Evolutionary conservation across 2,113 vertebrate genomes (phyloP).

Genomic region (Datnioides undecimradiatus): DNA sequence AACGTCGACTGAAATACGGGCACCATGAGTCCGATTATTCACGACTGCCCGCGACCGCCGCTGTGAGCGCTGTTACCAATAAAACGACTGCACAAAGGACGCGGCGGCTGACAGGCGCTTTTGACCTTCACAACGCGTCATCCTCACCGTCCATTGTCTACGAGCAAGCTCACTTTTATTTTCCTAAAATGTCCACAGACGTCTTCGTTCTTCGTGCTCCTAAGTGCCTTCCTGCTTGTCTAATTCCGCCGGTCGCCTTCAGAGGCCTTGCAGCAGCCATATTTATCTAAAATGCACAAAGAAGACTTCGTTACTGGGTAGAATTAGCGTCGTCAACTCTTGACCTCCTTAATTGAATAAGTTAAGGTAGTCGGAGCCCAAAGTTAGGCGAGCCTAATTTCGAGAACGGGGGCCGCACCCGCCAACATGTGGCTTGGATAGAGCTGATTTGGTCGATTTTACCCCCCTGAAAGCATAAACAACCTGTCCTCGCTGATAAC

Average conservation of each 20-base stretch:
- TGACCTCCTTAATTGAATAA: conserved; percentile 70
- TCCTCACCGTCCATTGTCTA: not conserved
- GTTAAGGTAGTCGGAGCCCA: conserved; percentile 50
- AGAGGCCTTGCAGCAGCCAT: conserved; percentile 45
- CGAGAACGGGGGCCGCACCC: conserved; percentile 19
- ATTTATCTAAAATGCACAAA: conserved; percentile 58
- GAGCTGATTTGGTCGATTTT: conserved; percentile 26
- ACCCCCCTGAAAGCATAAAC: conserved; percentile 60
- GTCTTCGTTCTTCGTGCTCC: not conserved
- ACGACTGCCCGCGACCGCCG: not conserved
- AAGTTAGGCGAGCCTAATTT: conserved; percentile 52
- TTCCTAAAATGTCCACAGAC: not conserved
- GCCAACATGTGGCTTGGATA: conserved; percentile 66
- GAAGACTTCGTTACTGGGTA: conserved; percentile 56
- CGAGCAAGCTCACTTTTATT: not conserved
- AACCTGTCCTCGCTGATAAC: conserved; percentile 25
- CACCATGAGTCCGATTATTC: not conserved
- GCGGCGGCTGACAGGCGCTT: too few relatives aligned
- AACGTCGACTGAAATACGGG: not conserved
- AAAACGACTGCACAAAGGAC: not conserved
- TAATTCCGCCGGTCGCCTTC: conserved; percentile 56
- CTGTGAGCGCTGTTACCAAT: not conserved
- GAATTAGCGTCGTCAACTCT: conserved; percentile 65
- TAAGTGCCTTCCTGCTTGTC: conserved; percentile 34
- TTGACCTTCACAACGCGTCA: too few relatives aligned